Evolutionary conservation across 2,888 invertebrate genomes (phyloP), one percentile per base, ranked within the genome.

Genomic region (Pediacus dermestoides): DNA sequence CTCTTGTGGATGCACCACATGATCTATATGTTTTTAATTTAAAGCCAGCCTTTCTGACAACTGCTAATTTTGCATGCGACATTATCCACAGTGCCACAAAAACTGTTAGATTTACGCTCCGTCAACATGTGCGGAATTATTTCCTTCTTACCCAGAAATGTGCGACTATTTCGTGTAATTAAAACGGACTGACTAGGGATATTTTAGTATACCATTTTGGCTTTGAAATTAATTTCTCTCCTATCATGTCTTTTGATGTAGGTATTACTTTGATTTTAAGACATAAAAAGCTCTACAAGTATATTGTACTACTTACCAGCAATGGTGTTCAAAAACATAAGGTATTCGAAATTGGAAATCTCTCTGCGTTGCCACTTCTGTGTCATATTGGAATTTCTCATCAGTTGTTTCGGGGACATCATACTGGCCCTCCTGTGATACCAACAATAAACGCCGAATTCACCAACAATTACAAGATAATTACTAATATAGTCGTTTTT

Each of bases 241-340:
- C n/a, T n/a, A n/a, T n/a, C n/a, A n/a, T n/a, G n/a, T n/a, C n/a
- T n/a, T n/a, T n/a, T n/a, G n/a, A n/a, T n/a, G n/a, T n/a, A n/a
- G n/a, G n/a, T n/a, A n/a, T n/a, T n/a, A 34, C 37, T 28, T 18
- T 16, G 12, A 18, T 18, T 31, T 31, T 31, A 12, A 31, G 18
- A 2, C 6, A 6, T 6, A 7, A 18, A 18, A 18, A 18, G 21
- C 21, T 18, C 21, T 7, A 8, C 8, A 8, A 18, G 6, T n/a
- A n/a, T n/a, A n/a, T n/a, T 18, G 6, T 3, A 28, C 11, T 27
- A 63, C 80, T 77, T 63, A 89, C 90, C 95, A 43, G 99, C 97
- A 52, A 99, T 96, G 10, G 99, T 99, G 71, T 99, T 99, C 53
- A 99, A 82, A 76, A 99, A 99, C 97, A 99, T 99, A 58, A 99